phyloP scores from a whole-genome alignment of 2,113 vertebrate genomes.

The Oncorhynchus gorbuscha region DNA sequence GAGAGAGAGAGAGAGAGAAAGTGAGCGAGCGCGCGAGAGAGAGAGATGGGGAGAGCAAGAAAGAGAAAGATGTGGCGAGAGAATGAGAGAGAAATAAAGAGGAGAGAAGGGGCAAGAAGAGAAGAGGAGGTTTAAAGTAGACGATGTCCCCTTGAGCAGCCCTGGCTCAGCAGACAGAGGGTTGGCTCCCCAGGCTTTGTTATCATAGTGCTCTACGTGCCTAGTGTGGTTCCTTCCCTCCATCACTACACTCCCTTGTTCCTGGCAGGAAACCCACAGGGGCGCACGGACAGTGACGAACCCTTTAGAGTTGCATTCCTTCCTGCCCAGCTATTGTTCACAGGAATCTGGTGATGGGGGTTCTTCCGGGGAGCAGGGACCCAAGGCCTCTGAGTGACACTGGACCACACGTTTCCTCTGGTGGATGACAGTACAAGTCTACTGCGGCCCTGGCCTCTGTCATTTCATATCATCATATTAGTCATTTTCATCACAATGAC shows the following conservation, averaged over 20 bases:
- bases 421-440: too few relatives aligned
- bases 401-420: too few relatives aligned
- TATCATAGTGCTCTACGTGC: slow-evolving; percentile 14
- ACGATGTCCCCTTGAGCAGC: slow-evolving; percentile 24
- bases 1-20: too few relatives aligned
- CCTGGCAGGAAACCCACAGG: slow-evolving; percentile 53
- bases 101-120: background rate
- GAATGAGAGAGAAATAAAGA: slow-evolving; percentile 17
- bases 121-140: slow-evolving; percentile 41
- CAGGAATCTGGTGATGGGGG: slow-evolving; percentile 12
- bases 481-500: too few relatives aligned
- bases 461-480: too few relatives aligned
- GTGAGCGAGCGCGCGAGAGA: background rate
- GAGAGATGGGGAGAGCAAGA: background rate
- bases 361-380: background rate
- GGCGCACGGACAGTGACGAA: slow-evolving; percentile 56
- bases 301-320: slow-evolving; percentile 10
- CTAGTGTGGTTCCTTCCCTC: background rate
- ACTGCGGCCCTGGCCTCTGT: too few relatives aligned
- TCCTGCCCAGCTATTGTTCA: slow-evolving; percentile 53
- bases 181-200: background rate
- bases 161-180: too few relatives aligned
- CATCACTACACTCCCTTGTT: slow-evolving; percentile 16
- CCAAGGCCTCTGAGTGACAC: background rate
- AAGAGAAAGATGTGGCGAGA: background rate